Percentiles rank a stretch among this genome's conserved stretches.
Conservation (phyloP, 1,140 invertebrate genomes). For the Sinella curviseta region DNA sequence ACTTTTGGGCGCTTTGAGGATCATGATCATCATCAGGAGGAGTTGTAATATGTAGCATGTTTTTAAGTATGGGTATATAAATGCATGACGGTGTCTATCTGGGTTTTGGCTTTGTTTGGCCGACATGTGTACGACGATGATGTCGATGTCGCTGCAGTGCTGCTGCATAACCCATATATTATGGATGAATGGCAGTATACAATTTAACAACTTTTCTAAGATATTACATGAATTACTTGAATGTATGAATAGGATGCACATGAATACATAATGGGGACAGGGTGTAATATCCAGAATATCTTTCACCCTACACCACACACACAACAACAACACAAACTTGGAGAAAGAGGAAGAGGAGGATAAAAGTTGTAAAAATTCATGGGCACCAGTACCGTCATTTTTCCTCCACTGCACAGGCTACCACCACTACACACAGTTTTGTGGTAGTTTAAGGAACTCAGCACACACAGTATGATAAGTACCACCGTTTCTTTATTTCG, state of each 20-base stretch:
- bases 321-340: too few species aligned
- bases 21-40: not conserved
- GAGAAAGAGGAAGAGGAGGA: not conserved
- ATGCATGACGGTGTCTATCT: constrained; percentile 15
- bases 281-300: not conserved
- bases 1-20: too few species aligned
- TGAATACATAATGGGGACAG: not conserved
- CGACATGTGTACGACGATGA: too few species aligned
- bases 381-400: not conserved
- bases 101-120: not conserved
- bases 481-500: too few species aligned
- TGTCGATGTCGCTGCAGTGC: not conserved
- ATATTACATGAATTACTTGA: constrained; percentile 10
- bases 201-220: constrained; percentile 2
- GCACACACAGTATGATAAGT: too few species aligned
- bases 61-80: constrained; percentile 7
- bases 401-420: not conserved
- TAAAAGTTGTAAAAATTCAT: constrained; percentile 16
- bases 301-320: too few species aligned
- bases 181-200: not conserved
- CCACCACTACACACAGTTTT: too few species aligned
- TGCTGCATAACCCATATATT: constrained; percentile 21
- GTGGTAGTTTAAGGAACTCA: too few species aligned
- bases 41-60: not conserved
- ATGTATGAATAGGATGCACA: not conserved